A percentile compares a stretch with the other conserved stretches of the same genome.
Conservation (phyloP, 2,888 invertebrate species). For the Brenthis daphne region DNA sequence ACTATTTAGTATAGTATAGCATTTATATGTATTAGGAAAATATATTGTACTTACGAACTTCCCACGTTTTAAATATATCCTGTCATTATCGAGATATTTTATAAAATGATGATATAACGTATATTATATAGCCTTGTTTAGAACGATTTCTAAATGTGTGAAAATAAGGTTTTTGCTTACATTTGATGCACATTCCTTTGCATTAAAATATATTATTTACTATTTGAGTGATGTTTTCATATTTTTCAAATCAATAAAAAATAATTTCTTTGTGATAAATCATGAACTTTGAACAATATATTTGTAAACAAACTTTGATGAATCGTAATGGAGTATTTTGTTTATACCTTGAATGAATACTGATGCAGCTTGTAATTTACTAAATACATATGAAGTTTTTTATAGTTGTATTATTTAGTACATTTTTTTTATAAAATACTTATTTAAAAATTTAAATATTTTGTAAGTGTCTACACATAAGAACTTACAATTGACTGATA, state of each 20-base stretch:
- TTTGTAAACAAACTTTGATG: too few species aligned
- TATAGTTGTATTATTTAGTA: neutral
- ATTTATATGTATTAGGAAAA: conserved; percentile 26
- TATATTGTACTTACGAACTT: conserved; percentile 30
- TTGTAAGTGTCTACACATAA: conserved; percentile 44
- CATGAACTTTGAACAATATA: too few species aligned
- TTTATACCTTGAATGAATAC: conserved; percentile 1
- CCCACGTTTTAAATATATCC: conserved; percentile 9
- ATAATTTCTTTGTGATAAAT: too few species aligned
- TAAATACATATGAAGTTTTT: neutral
- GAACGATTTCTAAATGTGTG: too few species aligned
- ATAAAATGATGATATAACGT: neutral
- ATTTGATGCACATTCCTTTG: too few species aligned
- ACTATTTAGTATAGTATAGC: conserved; percentile 23
- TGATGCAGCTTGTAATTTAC: neutral
- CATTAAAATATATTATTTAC: too few species aligned
- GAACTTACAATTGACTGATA: conserved; percentile 75
- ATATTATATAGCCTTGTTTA: neutral
- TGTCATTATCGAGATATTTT: neutral
- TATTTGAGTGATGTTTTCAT: too few species aligned
- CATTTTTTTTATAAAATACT: conserved; percentile 21
- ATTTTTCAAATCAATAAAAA: too few species aligned
- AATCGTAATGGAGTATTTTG: too few species aligned
- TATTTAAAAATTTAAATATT: conserved; percentile 47
- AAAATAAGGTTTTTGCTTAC: too few species aligned